These are phyloP conservation scores for Akabosia matsudoensis DNA, from an alignment of 1,140 invertebrate species.

Conservation along the genomic window DNA sequence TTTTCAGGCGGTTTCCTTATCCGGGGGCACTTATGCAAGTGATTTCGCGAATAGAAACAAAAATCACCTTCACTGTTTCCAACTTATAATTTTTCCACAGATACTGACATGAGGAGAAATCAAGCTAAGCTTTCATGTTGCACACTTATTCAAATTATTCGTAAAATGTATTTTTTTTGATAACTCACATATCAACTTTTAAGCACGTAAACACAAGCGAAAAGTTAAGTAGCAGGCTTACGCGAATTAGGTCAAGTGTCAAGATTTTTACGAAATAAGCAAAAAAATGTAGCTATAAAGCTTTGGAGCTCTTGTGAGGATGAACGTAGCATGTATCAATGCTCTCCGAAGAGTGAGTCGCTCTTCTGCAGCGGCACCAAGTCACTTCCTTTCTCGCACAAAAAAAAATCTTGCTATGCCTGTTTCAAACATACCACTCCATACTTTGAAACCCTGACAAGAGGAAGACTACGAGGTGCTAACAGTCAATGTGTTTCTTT, in stretches of 20 bases:
- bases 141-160: too few relatives aligned
- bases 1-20: too few relatives aligned
- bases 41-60: too few relatives aligned
- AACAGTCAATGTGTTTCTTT: not conserved
- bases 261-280: not conserved
- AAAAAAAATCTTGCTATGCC: not conserved
- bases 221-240: too few relatives aligned
- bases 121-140: too few relatives aligned
- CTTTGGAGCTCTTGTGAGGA: not conserved
- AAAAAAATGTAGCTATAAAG: not conserved
- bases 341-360: slow-evolving; percentile 8
- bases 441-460: not conserved
- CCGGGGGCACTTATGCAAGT: too few relatives aligned
- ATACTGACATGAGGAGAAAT: too few relatives aligned
- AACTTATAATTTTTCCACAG: too few relatives aligned
- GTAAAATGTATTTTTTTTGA: too few relatives aligned
- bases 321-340: not conserved
- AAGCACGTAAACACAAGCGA: too few relatives aligned
- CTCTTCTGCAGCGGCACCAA: slow-evolving; percentile 11
- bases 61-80: too few relatives aligned
- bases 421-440: not conserved
- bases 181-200: too few relatives aligned
- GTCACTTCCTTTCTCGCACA: slow-evolving; percentile 6
- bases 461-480: not conserved
- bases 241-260: slow-evolving; percentile 11